Percentiles rank a stretch among this genome's conserved stretches.
Conservation (phyloP, 2,797 vertebrate genomes). For the Sebastiscus tertius region DNA sequence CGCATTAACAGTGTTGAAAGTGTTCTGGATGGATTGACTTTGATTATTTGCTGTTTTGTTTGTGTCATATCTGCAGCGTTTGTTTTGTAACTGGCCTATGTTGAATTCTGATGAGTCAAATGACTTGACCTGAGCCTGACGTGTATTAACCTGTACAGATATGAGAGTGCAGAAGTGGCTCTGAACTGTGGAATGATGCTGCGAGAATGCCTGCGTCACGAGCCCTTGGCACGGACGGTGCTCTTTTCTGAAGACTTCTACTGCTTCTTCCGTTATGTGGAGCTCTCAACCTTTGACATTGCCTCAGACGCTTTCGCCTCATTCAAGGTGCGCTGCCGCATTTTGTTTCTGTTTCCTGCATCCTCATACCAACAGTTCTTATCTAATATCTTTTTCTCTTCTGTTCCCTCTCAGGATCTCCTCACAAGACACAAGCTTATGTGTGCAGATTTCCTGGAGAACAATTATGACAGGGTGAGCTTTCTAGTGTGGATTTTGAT, state of each 20-base stretch:
- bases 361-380: background rate
- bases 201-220: slow-evolving; percentile 86
- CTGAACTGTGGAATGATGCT: slow-evolving; percentile 89
- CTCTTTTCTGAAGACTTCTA: slow-evolving; percentile 86
- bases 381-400: slow-evolving; percentile 1
- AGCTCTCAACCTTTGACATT: slow-evolving; percentile 87
- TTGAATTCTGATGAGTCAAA: background rate
- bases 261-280: slow-evolving; percentile 85
- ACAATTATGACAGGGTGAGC: slow-evolving; percentile 85
- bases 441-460: slow-evolving; percentile 88
- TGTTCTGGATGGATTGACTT: background rate
- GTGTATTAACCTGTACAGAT: slow-evolving; percentile 70
- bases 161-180: slow-evolving; percentile 85
- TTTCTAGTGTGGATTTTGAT: background rate
- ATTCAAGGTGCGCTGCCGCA: slow-evolving; percentile 78
- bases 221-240: slow-evolving; percentile 83
- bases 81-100: background rate
- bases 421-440: slow-evolving; percentile 88
- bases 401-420: slow-evolving; percentile 77
- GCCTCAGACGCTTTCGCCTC: slow-evolving; percentile 88
- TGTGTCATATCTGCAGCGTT: background rate
- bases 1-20: background rate
- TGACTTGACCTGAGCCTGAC: background rate
- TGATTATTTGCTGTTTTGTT: background rate
- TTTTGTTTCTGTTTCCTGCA: background rate